Percentiles rank a stretch among this genome's conserved stretches.
Evolutionary conservation across 2,113 vertebrate species (phyloP).

Genomic region (Probosciger aterrimus): DNA sequence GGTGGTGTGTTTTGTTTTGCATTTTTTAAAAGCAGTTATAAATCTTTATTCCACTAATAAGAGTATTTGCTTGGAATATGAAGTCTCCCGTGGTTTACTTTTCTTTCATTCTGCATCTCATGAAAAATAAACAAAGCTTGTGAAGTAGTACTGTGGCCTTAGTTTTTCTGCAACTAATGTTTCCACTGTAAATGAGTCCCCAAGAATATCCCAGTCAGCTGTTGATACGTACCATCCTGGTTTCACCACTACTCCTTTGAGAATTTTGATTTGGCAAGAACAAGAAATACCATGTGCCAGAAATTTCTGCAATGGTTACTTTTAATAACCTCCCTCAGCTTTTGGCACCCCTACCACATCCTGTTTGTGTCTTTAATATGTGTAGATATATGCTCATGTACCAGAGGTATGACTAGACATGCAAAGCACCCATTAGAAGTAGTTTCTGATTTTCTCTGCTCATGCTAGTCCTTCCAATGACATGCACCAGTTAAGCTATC

Average conservation of each 20-base stretch:
- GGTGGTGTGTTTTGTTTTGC: not conserved
- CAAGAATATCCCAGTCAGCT: not conserved
- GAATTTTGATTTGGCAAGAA: not conserved
- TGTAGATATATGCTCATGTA: not conserved
- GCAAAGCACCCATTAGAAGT: slow-evolving; percentile 8
- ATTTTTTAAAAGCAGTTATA: not conserved
- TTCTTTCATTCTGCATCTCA: not conserved
- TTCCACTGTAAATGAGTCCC: not conserved
- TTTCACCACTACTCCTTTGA: not conserved
- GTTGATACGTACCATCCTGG: not conserved
- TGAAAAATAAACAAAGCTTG: not conserved
- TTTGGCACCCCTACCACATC: not conserved
- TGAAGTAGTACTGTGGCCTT: not conserved
- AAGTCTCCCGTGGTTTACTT: not conserved
- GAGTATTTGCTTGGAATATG: not conserved
- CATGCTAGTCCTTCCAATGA: not conserved
- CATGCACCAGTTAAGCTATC: not conserved
- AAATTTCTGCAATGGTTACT: not conserved
- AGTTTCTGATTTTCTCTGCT: not conserved
- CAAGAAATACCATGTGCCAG: not conserved
- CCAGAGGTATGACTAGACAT: not conserved
- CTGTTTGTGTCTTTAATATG: slow-evolving; percentile 28
- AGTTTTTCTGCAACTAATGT: not conserved
- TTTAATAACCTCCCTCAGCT: not conserved
- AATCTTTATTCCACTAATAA: not conserved